Evolutionary conservation across 2,888 invertebrate species (phyloP).

Genomic region (Mythimna lalbum): DNA sequence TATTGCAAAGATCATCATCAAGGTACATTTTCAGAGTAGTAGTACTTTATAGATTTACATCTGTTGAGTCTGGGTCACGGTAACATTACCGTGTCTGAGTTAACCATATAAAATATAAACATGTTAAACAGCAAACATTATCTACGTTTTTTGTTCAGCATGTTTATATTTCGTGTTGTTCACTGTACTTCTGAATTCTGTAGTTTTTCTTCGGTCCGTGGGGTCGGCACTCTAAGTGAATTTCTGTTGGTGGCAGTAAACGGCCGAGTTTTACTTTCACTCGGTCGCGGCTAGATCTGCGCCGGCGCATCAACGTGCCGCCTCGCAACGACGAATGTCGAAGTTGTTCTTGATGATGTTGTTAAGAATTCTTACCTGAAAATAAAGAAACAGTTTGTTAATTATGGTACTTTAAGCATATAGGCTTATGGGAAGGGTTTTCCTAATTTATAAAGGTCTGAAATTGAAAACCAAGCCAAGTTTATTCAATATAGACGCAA

Average conservation of each 20-base stretch:
- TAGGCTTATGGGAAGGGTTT: neutral
- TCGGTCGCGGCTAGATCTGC: constrained; percentile 59
- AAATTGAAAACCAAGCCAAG: neutral
- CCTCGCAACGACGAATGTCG: constrained; percentile 55
- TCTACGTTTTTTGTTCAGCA: neutral
- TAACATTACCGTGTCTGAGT: no score
- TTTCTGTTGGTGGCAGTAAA: constrained; percentile 57
- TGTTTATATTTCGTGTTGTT: neutral
- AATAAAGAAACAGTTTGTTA: constrained; percentile 38
- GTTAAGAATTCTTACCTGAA: constrained; percentile 50
- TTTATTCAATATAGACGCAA: no score
- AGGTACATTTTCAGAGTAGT: no score
- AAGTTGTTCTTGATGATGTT: neutral
- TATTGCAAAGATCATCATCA: no score
- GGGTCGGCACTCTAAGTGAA: constrained; percentile 57
- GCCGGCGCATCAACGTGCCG: constrained; percentile 53
- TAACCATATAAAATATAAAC: no score
- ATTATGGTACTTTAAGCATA: neutral
- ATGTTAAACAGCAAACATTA: no score
- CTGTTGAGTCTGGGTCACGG: no score
- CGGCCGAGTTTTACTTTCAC: constrained; percentile 71
- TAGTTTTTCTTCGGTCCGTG: constrained; percentile 6
- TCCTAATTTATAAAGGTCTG: neutral
- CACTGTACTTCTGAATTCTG: constrained; percentile 26
- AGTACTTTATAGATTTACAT: no score